Evolutionary conservation across 2,888 invertebrate genomes (phyloP), one percentile per base, ranked within the genome.

Genomic region (Chymomyza amoena): DNA sequence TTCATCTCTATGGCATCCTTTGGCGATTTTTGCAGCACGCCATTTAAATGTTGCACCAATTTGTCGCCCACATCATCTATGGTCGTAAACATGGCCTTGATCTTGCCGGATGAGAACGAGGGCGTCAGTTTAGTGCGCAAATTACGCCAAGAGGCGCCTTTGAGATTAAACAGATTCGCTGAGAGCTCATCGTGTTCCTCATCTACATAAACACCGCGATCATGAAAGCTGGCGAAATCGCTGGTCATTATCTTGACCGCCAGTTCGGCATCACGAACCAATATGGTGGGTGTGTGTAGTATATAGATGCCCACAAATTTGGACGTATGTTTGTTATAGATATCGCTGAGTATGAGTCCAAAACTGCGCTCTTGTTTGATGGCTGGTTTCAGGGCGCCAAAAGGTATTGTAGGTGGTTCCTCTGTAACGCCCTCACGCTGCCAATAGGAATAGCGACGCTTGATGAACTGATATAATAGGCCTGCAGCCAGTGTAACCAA

Each of bases 81-180:
- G 0, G 94, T 93, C 0, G 92, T 92, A 78, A 94, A 94, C 94
- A 95, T 94, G 2, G 91, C 92, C 88, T 94, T 95, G 61, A 95
- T 89, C 89, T 95, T 95, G 7, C 94, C 94, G 0, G 95, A 93
- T 0, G 95, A 93, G 84, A 95, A 96, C 0, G 94, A 93, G 0
- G 95, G 94, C 0, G 95, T 93, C 81, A 95, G 90, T 79, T 94
- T 94, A 0, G 92, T 78, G 16, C 95, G 92, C 32, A 95, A 89
- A 61, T 92, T 92, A 82, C 93, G 94, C 95, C 96, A 96, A 63
- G 93, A 92, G 9, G 93, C 80, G 1, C 90, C 91, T 4, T 75
- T 63, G 28, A 90, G 87, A 69, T 93, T 74, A 7, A 90, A 90
- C 0, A 90, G 70, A 88, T 94, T 94, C 0, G 92, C 93, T 7